A percentile compares a stretch with the other conserved stretches of the same genome.
These are phyloP conservation scores for Lindbergichthys nudifrons DNA, from an alignment of 2,797 vertebrate genomes.

Conservation along the genomic window DNA sequence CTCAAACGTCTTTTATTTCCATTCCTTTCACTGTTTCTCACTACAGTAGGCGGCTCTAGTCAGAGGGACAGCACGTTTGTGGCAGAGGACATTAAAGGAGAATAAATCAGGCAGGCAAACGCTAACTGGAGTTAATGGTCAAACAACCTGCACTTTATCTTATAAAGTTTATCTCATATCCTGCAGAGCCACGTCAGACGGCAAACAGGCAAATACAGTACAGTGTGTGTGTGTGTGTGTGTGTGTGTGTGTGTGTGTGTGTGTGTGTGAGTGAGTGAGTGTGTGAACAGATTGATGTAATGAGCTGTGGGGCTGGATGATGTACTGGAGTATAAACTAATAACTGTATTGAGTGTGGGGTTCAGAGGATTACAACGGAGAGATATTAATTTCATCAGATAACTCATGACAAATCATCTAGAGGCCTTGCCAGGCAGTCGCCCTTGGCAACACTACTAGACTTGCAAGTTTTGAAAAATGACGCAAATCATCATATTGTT, in stretches of 20 bases:
- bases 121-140: slow-evolving; percentile 56
- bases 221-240: slow-evolving; percentile 1
- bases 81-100: slow-evolving; percentile 38
- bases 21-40: slow-evolving; percentile 5
- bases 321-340: slow-evolving; percentile 46
- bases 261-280: not conserved
- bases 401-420: slow-evolving; percentile 51
- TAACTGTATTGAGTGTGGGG: not conserved
- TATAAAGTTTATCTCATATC: slow-evolving; percentile 49
- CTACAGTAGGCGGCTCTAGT: slow-evolving; percentile 15
- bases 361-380: slow-evolving; percentile 42
- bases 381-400: slow-evolving; percentile 63
- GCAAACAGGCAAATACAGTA: slow-evolving; percentile 37
- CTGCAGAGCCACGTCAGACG: slow-evolving; percentile 30
- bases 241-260: slow-evolving; percentile 4
- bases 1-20: slow-evolving; percentile 1
- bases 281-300: slow-evolving; percentile 41
- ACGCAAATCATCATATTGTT: slow-evolving; percentile 22
- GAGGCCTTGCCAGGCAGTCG: slow-evolving; percentile 15
- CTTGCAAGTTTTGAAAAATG: slow-evolving; percentile 24
- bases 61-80: slow-evolving; percentile 20
- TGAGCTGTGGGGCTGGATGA: slow-evolving; percentile 41
- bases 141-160: slow-evolving; percentile 53
- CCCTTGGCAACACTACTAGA: slow-evolving; percentile 20
- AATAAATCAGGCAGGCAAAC: slow-evolving; percentile 34